A percentile compares a stretch with the other conserved stretches of the same genome.
Conservation (phyloP, 2,797 vertebrate species). For the Channa striata region DNA sequence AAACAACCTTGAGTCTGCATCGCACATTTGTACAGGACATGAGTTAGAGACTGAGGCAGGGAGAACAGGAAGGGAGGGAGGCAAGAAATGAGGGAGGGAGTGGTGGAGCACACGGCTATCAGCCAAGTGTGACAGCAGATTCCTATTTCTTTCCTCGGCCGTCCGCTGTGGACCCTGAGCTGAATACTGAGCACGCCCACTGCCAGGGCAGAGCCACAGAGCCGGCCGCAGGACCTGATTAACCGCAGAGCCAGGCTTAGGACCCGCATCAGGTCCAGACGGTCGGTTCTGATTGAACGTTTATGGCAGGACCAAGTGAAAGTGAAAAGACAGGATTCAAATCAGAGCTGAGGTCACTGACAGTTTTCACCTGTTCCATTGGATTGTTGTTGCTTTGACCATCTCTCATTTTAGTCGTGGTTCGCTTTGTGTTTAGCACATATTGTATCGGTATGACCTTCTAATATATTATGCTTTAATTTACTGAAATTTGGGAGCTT, state of each 20-base stretch:
- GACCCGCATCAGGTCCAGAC: neutral
- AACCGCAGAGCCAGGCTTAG: slow-evolving; percentile 7
- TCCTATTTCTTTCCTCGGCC: slow-evolving; percentile 80
- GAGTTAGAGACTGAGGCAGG: slow-evolving; percentile 64
- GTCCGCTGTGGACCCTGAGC: slow-evolving; percentile 78
- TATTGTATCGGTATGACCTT: too few species aligned
- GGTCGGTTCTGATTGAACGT: neutral
- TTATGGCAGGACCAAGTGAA: neutral
- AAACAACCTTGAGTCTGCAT: slow-evolving; percentile 39
- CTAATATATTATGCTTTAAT: too few species aligned
- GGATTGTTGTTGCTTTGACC: too few species aligned
- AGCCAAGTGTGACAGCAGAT: slow-evolving; percentile 84
- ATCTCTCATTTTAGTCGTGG: too few species aligned
- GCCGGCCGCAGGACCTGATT: slow-evolving; percentile 8
- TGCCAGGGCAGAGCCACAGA: slow-evolving; percentile 61
- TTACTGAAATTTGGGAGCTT: too few species aligned
- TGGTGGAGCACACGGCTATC: slow-evolving; percentile 71
- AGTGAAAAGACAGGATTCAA: neutral
- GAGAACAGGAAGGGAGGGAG: slow-evolving; percentile 26
- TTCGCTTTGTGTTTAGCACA: too few species aligned
- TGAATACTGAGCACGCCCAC: slow-evolving; percentile 84
- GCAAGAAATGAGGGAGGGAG: slow-evolving; percentile 52
- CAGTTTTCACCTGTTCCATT: too few species aligned
- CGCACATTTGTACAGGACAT: slow-evolving; percentile 57
- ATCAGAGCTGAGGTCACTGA: neutral